These are phyloP conservation scores for Scortum barcoo DNA, from an alignment of 2,113 vertebrate genomes.

Conservation along the genomic window DNA sequence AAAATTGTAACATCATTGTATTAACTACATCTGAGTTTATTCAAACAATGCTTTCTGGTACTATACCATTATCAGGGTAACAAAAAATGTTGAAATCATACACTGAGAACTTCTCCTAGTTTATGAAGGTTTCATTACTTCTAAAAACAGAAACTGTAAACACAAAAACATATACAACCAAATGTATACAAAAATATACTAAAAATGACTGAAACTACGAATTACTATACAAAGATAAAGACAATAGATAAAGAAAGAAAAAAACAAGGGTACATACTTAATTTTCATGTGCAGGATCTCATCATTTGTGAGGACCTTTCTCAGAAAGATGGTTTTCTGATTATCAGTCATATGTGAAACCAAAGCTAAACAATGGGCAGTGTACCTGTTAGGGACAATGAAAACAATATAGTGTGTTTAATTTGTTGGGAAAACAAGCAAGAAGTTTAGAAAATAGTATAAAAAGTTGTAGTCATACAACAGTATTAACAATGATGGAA, in stretches of 20 bases:
- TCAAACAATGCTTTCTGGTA: background rate
- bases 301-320: conserved; percentile 91
- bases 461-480: too few relatives aligned
- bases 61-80: background rate
- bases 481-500: too few relatives aligned
- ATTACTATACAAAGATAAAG: background rate
- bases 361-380: conserved; percentile 93
- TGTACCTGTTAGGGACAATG: conserved; percentile 86
- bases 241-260: background rate
- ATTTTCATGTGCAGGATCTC: conserved; percentile 94
- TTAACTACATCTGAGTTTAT: too few relatives aligned
- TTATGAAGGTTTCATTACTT: background rate
- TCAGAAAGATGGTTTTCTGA: conserved; percentile 93
- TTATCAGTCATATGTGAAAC: conserved; percentile 97
- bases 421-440: background rate
- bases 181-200: background rate
- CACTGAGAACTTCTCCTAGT: background rate
- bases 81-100: background rate
- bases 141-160: background rate
- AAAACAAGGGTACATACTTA: conserved; percentile 85
- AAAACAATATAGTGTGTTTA: background rate
- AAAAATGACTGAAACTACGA: background rate
- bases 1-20: background rate
- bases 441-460: background rate
- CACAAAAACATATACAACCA: background rate